Base-by-base conservation (phyloP, 2,797 vertebrate species). In the Gymnoscopelus microlampas region DNA sequence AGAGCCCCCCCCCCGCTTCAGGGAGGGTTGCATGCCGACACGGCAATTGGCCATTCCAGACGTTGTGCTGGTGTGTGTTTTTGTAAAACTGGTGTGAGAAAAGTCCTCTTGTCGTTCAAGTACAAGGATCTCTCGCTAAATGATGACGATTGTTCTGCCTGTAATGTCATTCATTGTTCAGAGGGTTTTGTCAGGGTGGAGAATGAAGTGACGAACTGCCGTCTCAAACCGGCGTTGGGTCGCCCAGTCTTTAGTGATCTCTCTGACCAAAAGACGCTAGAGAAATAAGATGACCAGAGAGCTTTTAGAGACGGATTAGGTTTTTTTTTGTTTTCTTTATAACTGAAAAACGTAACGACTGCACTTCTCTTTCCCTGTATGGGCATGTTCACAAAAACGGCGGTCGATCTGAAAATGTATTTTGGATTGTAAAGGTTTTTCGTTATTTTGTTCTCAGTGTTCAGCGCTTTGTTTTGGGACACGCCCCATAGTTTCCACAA, bases 341-440 rank as follows among this genome's bases (percentile, higher is more conserved):
- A 81, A 57, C 72, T 67, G 66, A 71, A 51, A 81, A 70, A 73
- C 70, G 58, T 70, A 74, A 81, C 63, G 71, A 69, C 88, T 92
- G 92, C 92, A 91, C 91, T 92, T 87, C 79, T 88, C 87, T 89
- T 89, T 78, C 70, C 84, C 76, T 83, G n/a, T n/a, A n/a, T n/a
- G 65, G 61, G 66, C 83, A 73, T 84, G 71, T 85, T 74, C 78
- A 23, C 39, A 14, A 19, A 50, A 53, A 47, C 19, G 19, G 12
- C 12, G 72, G 78, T 81, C 66, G 79, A 85, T 53, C 79, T 73
- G 73, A 57, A 64, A 81, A 76, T 26, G 10, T 70, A 77, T 85
- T 74, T 85, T 74, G 83, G 85, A 88, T 87, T 88, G 82, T 86
- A 82, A 29, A 19, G 19, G 19, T 19, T 19, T 75, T 77, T 63